Evolutionary conservation across 2,113 vertebrate species (phyloP).

Genomic region (Colaptes auratus): DNA sequence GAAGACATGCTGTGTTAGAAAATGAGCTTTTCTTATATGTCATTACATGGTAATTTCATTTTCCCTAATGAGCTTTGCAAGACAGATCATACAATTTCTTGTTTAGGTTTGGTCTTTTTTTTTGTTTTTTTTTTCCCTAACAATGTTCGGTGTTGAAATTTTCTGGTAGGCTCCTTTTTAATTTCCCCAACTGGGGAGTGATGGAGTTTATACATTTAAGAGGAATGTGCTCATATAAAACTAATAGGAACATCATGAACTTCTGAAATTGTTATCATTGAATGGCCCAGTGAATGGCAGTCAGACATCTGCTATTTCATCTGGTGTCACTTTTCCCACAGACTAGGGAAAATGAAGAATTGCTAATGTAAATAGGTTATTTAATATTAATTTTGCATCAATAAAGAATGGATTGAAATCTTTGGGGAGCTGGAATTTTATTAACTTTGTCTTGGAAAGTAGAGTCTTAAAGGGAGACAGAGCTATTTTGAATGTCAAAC

Average conservation of each 20-base stretch:
- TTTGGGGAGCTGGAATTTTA: background rate
- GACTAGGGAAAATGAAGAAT: background rate
- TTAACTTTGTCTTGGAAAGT: background rate
- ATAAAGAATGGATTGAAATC: background rate
- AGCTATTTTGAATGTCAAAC: background rate
- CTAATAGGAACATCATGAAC: background rate
- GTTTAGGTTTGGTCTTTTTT: background rate
- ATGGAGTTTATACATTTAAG: background rate
- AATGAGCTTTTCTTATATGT: background rate
- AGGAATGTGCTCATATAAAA: background rate
- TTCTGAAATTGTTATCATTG: background rate
- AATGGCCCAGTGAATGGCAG: background rate
- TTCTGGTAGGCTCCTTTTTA: background rate
- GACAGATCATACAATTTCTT: background rate
- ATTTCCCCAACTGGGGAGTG: background rate
- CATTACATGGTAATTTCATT: background rate
- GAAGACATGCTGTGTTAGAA: background rate
- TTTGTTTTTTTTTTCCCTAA: background rate
- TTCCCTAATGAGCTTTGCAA: background rate
- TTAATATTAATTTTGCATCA: background rate
- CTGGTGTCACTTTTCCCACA: background rate
- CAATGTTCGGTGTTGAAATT: background rate
- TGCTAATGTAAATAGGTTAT: background rate
- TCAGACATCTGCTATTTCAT: background rate
- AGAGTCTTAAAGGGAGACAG: background rate